Percentiles rank a stretch among this genome's conserved stretches.
phyloP scores from a whole-genome alignment of 92 coral and sea anemone genomes.

The Nematostella vectensis region DNA sequence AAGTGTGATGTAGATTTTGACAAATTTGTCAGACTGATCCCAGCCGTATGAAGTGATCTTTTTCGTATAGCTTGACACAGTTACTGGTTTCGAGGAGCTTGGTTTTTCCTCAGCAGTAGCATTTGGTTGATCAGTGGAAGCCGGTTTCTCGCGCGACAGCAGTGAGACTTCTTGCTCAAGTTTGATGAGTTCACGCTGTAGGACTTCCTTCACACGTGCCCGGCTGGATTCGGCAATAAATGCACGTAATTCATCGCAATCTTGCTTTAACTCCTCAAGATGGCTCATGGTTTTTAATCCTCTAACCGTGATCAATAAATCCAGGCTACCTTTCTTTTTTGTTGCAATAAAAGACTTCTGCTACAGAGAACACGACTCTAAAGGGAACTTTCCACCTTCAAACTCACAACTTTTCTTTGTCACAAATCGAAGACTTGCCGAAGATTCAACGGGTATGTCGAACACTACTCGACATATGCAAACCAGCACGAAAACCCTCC shows the following conservation, averaged over 20 bases:
- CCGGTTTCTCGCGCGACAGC: constrained; percentile 15
- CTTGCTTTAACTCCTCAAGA: constrained; percentile 31
- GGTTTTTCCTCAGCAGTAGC: constrained; percentile 17
- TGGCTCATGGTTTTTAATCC: constrained; percentile 50
- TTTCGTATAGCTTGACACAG: constrained; percentile 30
- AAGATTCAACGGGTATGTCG: too few relatives aligned
- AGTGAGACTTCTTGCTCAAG: constrained; percentile 51
- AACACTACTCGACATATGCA: too few relatives aligned
- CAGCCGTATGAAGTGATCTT: constrained; percentile 75
- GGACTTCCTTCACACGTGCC: constrained; percentile 59
- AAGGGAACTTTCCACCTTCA: too few relatives aligned
- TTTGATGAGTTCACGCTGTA: constrained; percentile 52
- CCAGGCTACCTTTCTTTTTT: not conserved
- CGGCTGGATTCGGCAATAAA: constrained; percentile 42
- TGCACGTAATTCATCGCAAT: constrained; percentile 43
- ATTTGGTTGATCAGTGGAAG: constrained; percentile 5
- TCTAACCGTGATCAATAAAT: constrained; percentile 1
- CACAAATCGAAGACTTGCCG: too few relatives aligned
- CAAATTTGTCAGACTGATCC: constrained; percentile 77
- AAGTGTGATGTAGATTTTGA: constrained; percentile 72
- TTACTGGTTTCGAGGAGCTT: constrained; percentile 14
- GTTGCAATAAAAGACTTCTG: not conserved
- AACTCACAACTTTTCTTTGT: too few relatives aligned
- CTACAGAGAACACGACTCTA: too few relatives aligned
- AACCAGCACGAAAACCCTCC: too few relatives aligned